phyloP scores from a whole-genome alignment of 1,140 invertebrate species.

The Euwallacea fornicatus region DNA sequence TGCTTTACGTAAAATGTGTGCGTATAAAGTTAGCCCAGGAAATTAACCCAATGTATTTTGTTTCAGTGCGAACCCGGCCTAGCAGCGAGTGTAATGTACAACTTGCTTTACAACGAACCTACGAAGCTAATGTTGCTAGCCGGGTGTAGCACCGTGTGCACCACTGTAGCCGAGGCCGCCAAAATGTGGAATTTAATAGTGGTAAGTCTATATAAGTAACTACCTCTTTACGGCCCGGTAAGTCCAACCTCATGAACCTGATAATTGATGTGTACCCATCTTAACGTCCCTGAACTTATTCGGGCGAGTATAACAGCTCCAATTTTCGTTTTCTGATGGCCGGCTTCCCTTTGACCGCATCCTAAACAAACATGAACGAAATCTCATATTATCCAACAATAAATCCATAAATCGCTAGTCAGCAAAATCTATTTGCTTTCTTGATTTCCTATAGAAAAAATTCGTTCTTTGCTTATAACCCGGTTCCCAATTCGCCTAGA shows the following conservation, averaged over 20 bases:
- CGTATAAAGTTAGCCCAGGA: too few relatives aligned
- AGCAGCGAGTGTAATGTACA: conserved; percentile 97
- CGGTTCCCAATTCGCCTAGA: background rate
- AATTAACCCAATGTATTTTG: conserved; percentile 10
- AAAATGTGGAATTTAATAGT: conserved; percentile 99
- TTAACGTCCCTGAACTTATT: too few relatives aligned
- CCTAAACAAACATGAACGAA: background rate
- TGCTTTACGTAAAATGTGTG: too few relatives aligned
- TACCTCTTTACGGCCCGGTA: too few relatives aligned
- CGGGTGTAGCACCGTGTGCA: conserved; percentile 98
- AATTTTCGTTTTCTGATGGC: too few relatives aligned
- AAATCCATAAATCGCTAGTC: conserved; percentile 1
- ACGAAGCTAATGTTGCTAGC: conserved; percentile 94
- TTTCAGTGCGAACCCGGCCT: conserved; percentile 96
- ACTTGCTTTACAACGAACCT: conserved; percentile 94
- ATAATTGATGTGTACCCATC: too few relatives aligned
- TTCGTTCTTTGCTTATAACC: conserved; percentile 9
- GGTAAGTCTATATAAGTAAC: conserved; percentile 64
- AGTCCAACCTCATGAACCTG: too few relatives aligned
- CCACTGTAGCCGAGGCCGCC: conserved; percentile 97
- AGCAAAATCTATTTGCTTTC: conserved; percentile 1
- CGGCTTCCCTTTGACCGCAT: background rate
- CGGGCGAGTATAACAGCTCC: too few relatives aligned
- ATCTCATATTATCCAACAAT: background rate
- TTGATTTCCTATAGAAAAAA: background rate